Percentiles rank a stretch among this genome's conserved stretches.
Conservation (phyloP, 2,888 invertebrate species). For the Papilio gigon region DNA sequence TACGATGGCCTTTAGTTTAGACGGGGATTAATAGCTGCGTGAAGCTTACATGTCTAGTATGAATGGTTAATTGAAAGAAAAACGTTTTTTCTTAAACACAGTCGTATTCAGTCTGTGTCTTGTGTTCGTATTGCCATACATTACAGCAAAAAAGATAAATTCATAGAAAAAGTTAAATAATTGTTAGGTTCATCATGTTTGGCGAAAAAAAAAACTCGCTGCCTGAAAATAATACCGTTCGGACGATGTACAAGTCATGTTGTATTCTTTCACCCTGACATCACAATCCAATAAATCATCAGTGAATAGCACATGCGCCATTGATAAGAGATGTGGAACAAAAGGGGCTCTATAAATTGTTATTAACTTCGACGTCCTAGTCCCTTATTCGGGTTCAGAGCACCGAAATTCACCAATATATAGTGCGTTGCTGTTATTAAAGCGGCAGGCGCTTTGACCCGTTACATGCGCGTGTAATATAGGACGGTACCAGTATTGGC, state of each 20-base stretch:
- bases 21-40: slow-evolving; percentile 17
- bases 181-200: neutral
- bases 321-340: slow-evolving; percentile 77
- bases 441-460: slow-evolving; percentile 41
- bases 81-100: neutral
- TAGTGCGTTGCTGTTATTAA: slow-evolving; percentile 43
- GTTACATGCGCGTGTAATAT: slow-evolving; percentile 32
- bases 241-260: slow-evolving; percentile 38
- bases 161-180: no score
- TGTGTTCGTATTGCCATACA: neutral
- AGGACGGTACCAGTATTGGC: slow-evolving; percentile 19
- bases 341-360: slow-evolving; percentile 80
- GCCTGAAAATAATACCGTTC: slow-evolving; percentile 19
- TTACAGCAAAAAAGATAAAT: no score
- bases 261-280: slow-evolving; percentile 65
- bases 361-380: slow-evolving; percentile 72
- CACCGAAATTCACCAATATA: slow-evolving; percentile 49
- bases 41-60: neutral
- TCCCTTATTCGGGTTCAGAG: slow-evolving; percentile 67
- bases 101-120: neutral
- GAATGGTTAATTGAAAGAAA: neutral
- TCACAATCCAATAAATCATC: slow-evolving; percentile 71
- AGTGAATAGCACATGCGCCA: slow-evolving; percentile 73
- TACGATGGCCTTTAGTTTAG: slow-evolving; percentile 38
- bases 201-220: neutral